Percentiles rank a stretch among this genome's conserved stretches.
phyloP scores from a whole-genome alignment of 2,113 vertebrate genomes.

The Benitochromis conjunctus region DNA sequence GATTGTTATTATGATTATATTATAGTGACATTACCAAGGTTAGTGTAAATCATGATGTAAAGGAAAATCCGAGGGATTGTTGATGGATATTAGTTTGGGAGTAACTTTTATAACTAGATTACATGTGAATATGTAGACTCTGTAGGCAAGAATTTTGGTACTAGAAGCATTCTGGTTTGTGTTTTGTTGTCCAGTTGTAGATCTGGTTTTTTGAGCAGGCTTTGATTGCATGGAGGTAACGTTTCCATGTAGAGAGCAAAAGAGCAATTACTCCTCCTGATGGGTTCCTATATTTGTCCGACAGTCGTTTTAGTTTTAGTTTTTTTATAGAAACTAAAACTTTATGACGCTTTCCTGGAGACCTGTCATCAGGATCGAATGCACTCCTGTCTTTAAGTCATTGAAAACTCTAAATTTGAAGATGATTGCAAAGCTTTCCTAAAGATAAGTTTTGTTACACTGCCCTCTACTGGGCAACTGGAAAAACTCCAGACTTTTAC shows the following conservation, averaged over 20 bases:
- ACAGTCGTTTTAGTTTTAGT: not conserved
- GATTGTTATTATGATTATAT: not conserved
- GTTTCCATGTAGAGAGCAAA: not conserved
- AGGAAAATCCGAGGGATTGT: not conserved
- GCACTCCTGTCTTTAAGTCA: not conserved
- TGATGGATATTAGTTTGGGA: not conserved
- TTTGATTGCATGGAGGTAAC: not conserved
- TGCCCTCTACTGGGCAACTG: conserved; percentile 16
- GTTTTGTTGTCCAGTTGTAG: not conserved
- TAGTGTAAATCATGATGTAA: not conserved
- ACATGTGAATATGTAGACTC: not conserved
- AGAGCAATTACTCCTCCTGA: not conserved
- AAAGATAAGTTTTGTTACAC: not conserved
- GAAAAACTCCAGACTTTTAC: not conserved
- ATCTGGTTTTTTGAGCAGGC: not conserved
- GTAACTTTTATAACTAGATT: not conserved
- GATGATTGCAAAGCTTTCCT: not conserved
- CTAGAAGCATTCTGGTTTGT: not conserved
- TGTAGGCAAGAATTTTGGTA: not conserved
- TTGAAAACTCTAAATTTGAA: not conserved
- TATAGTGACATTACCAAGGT: not conserved
- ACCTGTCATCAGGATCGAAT: not conserved
- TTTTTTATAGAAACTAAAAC: not conserved
- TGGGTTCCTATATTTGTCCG: not conserved
- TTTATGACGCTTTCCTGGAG: too few relatives aligned